Evolutionary conservation across 1,140 invertebrate species (phyloP).

Genomic region (Zaprionus davidi): DNA sequence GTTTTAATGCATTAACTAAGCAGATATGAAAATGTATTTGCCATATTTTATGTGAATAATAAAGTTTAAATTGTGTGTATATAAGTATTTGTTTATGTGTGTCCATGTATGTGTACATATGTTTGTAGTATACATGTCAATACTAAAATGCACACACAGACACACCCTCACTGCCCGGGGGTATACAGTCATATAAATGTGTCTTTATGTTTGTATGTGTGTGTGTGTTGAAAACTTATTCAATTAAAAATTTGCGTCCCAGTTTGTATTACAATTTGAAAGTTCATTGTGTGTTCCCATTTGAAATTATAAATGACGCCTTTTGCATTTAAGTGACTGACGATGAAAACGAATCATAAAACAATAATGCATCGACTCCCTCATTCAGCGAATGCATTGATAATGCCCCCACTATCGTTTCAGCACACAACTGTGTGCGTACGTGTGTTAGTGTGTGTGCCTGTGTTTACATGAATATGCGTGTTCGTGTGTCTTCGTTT

Average conservation of each 20-base stretch:
- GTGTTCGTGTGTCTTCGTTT: slow-evolving; percentile 13
- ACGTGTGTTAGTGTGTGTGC: neutral
- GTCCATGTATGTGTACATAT: slow-evolving; percentile 8
- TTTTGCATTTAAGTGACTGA: slow-evolving; percentile 8
- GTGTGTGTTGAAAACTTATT: slow-evolving; percentile 50
- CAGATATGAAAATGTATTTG: slow-evolving; percentile 21
- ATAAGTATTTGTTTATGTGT: slow-evolving; percentile 20
- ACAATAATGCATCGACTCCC: slow-evolving; percentile 6
- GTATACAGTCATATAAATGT: slow-evolving; percentile 11
- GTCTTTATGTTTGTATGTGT: slow-evolving; percentile 2
- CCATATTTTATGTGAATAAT: slow-evolving; percentile 26
- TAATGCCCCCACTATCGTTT: slow-evolving; percentile 18
- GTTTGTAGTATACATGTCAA: slow-evolving; percentile 24
- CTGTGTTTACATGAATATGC: neutral
- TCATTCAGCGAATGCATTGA: slow-evolving; percentile 25
- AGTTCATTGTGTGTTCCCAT: slow-evolving; percentile 26
- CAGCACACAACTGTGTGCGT: slow-evolving; percentile 9
- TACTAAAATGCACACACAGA: slow-evolving; percentile 24
- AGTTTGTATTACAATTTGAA: slow-evolving; percentile 45
- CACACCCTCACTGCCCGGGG: neutral
- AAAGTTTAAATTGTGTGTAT: slow-evolving; percentile 11
- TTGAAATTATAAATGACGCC: slow-evolving; percentile 18
- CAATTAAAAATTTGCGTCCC: slow-evolving; percentile 65
- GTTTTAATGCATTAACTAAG: slow-evolving; percentile 52
- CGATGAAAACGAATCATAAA: slow-evolving; percentile 12